phyloP scores from a whole-genome alignment of 2,797 vertebrate genomes.

The Falco naumanni region DNA sequence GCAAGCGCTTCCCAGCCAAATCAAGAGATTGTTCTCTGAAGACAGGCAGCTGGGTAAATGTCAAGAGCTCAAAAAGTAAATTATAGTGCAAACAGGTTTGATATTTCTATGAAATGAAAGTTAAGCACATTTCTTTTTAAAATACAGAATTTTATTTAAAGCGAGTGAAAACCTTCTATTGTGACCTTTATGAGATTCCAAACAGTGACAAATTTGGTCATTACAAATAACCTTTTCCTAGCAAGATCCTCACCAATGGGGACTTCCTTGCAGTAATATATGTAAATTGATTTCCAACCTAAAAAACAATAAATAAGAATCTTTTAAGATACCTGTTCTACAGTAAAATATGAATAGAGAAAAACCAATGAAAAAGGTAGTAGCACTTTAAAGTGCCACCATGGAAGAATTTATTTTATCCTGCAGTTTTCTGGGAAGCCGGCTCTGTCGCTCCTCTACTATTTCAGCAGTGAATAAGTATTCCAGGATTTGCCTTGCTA shows the following conservation, averaged over 20 bases:
- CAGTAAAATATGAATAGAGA: neutral
- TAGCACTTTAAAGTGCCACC: neutral
- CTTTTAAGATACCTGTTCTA: slow-evolving; percentile 45
- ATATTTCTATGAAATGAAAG: slow-evolving; percentile 86
- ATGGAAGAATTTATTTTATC: neutral
- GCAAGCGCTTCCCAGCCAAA: slow-evolving; percentile 57
- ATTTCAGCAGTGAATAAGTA: neutral
- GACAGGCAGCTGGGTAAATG: slow-evolving; percentile 84
- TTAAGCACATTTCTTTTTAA: slow-evolving; percentile 82
- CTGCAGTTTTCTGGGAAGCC: neutral
- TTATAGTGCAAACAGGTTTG: slow-evolving; percentile 83
- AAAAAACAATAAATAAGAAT: slow-evolving; percentile 72
- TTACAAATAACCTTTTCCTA: slow-evolving; percentile 88
- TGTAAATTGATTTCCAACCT: slow-evolving; percentile 76
- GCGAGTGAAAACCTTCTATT: slow-evolving; percentile 79
- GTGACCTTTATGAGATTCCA: slow-evolving; percentile 89
- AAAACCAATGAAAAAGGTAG: neutral
- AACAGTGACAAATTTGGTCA: slow-evolving; percentile 87
- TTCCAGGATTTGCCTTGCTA: neutral
- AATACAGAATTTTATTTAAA: slow-evolving; percentile 87
- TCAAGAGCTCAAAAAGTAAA: slow-evolving; percentile 83
- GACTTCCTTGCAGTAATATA: slow-evolving; percentile 70
- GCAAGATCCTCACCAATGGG: slow-evolving; percentile 66
- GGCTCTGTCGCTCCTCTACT: accelerated
- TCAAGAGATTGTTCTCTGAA: slow-evolving; percentile 80